Conservation (phyloP, 2,888 invertebrate species). For the Lepidochrysops patricia region DNA sequence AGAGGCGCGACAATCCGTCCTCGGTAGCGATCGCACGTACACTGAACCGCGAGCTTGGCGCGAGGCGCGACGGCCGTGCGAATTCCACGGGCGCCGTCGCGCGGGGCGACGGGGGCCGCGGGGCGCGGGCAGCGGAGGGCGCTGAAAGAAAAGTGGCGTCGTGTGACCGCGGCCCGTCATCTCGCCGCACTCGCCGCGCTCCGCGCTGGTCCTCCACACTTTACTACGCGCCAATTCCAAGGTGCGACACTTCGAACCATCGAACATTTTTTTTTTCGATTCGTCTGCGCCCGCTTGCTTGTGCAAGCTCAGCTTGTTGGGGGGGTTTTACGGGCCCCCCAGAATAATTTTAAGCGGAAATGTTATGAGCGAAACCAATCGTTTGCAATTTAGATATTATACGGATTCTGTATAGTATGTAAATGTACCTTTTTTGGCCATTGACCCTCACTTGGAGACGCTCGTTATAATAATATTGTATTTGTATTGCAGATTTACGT, state of each 20-base stretch:
- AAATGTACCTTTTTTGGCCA: too few relatives aligned
- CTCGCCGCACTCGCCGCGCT: constrained; percentile 35
- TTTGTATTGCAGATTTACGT: too few relatives aligned
- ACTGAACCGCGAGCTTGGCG: constrained; percentile 60
- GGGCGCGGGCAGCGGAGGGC: constrained; percentile 39
- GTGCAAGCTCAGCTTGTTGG: too few relatives aligned
- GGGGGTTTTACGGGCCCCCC: too few relatives aligned
- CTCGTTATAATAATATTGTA: too few relatives aligned
- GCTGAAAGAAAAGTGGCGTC: constrained; percentile 57
- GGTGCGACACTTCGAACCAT: background rate
- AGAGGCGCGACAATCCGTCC: constrained; percentile 49
- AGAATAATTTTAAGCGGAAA: too few relatives aligned
- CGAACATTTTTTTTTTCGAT: too few relatives aligned
- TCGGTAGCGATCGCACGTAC: constrained; percentile 64
- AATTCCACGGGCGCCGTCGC: constrained; percentile 51
- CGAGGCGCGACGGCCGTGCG: constrained; percentile 56
- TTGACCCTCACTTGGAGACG: too few relatives aligned
- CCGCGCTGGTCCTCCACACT: constrained; percentile 20
- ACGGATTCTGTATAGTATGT: too few relatives aligned
- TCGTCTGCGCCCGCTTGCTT: too few relatives aligned
- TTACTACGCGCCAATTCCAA: background rate
- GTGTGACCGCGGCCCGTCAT: constrained; percentile 44
- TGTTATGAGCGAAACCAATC: too few relatives aligned
- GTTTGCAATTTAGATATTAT: too few relatives aligned
- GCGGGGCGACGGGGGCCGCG: constrained; percentile 36